Percentiles rank a stretch among this genome's conserved stretches.
These are phyloP conservation scores for Diarsia rubi DNA, from an alignment of 2,888 invertebrate genomes.

Conservation along the genomic window DNA sequence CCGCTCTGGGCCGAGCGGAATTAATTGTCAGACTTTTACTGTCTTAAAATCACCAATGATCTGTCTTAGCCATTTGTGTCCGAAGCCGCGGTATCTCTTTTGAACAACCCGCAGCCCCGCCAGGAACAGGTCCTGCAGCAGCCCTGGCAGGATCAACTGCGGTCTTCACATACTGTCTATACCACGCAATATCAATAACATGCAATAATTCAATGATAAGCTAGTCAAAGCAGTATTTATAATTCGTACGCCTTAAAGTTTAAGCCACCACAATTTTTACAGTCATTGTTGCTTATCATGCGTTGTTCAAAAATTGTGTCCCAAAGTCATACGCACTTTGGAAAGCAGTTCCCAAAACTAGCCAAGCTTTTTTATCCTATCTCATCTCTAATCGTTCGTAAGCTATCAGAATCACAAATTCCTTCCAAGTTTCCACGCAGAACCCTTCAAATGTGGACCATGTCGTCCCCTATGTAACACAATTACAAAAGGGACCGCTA, in stretches of 20 bases:
- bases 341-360: neutral
- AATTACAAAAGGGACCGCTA: constrained; percentile 59
- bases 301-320: neutral
- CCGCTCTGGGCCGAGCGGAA: too few species aligned
- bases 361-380: neutral
- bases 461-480: constrained; percentile 48
- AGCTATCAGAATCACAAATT: constrained; percentile 28
- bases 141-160: too few species aligned
- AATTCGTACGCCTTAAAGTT: neutral
- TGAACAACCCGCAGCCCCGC: too few species aligned
- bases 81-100: too few species aligned
- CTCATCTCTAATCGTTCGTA: constrained; percentile 19
- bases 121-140: too few species aligned
- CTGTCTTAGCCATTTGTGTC: too few species aligned
- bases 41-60: too few species aligned
- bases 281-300: neutral
- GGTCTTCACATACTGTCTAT: too few species aligned
- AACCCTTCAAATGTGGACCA: constrained; percentile 26
- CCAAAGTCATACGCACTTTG: neutral
- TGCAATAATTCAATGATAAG: neutral
- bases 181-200: too few species aligned
- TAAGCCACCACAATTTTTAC: neutral
- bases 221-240: neutral
- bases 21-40: too few species aligned
- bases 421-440: constrained; percentile 3